phyloP scores from a whole-genome alignment of 2,888 invertebrate species.

The Tipula helvola region DNA sequence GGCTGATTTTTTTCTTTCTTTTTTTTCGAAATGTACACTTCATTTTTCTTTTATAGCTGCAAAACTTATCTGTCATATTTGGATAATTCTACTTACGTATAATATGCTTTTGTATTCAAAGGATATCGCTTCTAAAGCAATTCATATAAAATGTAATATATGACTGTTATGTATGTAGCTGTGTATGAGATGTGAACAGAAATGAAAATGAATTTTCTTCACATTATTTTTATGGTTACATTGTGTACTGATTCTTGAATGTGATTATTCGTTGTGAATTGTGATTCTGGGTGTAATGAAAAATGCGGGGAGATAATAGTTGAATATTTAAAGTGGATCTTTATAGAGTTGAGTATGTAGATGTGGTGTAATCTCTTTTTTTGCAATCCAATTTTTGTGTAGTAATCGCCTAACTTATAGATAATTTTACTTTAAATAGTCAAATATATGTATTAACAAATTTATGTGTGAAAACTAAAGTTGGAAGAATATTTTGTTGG shows the following conservation, averaged over 20 bases:
- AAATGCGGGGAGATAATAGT: neutral
- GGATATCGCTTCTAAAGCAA: neutral
- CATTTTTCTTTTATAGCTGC: neutral
- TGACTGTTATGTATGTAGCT: neutral
- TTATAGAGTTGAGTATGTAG: neutral
- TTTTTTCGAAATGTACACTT: neutral
- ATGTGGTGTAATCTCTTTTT: neutral
- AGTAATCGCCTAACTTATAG: neutral
- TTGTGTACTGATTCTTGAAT: neutral
- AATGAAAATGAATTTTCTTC: neutral
- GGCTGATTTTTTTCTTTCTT: neutral
- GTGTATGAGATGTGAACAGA: neutral
- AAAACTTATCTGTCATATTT: neutral
- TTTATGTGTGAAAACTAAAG: neutral
- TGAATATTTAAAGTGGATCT: neutral
- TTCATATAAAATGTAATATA: neutral
- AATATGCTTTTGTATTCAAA: neutral
- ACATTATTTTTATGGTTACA: neutral
- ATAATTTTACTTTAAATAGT: neutral
- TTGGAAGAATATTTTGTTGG: no score
- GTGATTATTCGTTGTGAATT: neutral
- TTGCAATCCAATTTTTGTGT: neutral
- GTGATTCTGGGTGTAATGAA: neutral
- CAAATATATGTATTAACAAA: neutral
- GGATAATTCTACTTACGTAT: neutral